phyloP scores from a whole-genome alignment of 2,113 vertebrate genomes.

The Mesoclemmys tuberculata region DNA sequence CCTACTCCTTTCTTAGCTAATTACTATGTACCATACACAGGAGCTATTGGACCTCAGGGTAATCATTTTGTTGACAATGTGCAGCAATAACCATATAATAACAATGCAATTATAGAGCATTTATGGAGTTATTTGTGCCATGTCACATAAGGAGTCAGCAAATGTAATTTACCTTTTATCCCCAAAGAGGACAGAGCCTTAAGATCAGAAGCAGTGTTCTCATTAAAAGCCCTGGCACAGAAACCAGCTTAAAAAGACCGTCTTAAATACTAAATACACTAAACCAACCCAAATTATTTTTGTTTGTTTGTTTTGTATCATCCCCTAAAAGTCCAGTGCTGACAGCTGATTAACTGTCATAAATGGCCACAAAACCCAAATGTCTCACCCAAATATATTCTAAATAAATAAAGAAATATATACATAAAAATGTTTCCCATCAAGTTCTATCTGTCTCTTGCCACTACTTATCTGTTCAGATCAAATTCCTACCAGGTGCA shows the following conservation, averaged over 20 bases:
- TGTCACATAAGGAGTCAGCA: conserved; percentile 56
- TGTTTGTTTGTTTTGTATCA: neutral
- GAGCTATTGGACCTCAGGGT: conserved; percentile 55
- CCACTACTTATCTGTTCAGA: conserved; percentile 49
- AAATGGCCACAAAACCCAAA: neutral
- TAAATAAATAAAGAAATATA: conserved; percentile 43
- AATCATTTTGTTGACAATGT: conserved; percentile 73
- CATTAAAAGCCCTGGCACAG: neutral
- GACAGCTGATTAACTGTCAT: neutral
- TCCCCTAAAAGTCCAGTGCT: neutral
- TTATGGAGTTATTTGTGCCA: conserved; percentile 61
- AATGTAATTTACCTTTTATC: conserved; percentile 62
- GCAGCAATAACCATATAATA: conserved; percentile 69
- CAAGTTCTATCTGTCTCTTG: conserved; percentile 48
- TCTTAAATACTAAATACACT: neutral
- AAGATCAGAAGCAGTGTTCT: conserved; percentile 54
- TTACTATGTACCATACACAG: conserved; percentile 45
- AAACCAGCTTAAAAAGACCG: neutral
- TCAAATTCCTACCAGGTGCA: conserved; percentile 49
- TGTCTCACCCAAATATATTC: neutral
- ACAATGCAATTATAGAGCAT: conserved; percentile 67
- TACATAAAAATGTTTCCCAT: neutral
- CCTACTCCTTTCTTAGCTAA: conserved; percentile 49
- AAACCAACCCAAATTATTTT: neutral
- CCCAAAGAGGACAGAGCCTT: conserved; percentile 39